phyloP scores from a whole-genome alignment of 2,888 invertebrate genomes.

The Limnephilus auricula region DNA sequence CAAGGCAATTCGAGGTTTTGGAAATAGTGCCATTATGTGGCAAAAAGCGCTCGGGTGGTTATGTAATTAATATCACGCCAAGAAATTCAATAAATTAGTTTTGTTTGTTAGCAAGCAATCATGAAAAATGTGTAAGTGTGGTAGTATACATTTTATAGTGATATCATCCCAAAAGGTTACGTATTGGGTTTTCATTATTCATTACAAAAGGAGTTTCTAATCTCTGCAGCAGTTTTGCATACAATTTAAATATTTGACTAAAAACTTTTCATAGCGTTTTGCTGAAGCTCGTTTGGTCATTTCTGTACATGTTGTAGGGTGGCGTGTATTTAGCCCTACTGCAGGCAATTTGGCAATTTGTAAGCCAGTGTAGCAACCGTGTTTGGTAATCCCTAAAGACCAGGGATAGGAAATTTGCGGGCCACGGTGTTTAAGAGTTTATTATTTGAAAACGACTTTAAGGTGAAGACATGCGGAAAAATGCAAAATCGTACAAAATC shows the following conservation, averaged over 20 bases:
- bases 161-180: neutral
- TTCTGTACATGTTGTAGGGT: neutral
- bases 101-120: no score
- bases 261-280: neutral
- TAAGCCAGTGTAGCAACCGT: slow-evolving; percentile 39
- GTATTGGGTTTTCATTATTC: neutral
- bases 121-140: no score
- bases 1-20: no score
- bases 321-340: slow-evolving; percentile 17
- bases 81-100: no score
- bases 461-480: no score
- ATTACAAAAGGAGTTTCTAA: neutral
- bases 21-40: no score
- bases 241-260: neutral
- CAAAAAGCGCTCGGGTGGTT: no score
- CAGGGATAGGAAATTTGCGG: neutral
- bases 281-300: neutral
- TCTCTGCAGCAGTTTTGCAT: neutral
- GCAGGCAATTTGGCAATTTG: slow-evolving; percentile 52
- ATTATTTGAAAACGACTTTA: neutral
- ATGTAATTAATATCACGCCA: no score
- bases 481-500: no score
- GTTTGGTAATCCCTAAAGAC: slow-evolving; percentile 25
- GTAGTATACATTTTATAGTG: no score
- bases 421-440: neutral